Conservation (phyloP, 2,888 invertebrate genomes). For the Erannis defoliaria region DNA sequence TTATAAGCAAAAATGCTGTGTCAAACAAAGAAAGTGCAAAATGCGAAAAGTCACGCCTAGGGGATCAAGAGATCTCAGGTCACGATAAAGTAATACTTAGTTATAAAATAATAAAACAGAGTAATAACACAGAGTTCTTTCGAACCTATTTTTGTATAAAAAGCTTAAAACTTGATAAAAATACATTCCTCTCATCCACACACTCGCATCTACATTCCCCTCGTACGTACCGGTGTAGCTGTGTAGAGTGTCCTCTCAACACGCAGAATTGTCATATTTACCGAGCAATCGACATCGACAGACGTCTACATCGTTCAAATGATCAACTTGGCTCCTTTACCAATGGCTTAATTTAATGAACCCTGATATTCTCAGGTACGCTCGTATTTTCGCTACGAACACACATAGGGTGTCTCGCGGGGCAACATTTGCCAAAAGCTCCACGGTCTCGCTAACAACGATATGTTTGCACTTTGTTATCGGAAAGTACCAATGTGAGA, state of each 20-base stretch:
- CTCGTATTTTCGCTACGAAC: slow-evolving; percentile 11
- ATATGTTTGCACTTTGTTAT: slow-evolving; percentile 36
- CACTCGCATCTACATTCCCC: not conserved
- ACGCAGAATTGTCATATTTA: slow-evolving; percentile 24
- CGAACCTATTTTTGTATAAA: too few species aligned
- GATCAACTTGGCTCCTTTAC: slow-evolving; percentile 2
- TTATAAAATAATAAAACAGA: too few species aligned
- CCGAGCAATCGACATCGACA: slow-evolving; percentile 5
- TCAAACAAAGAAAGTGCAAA: not conserved
- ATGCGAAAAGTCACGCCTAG: too few species aligned
- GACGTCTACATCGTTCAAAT: slow-evolving; percentile 12
- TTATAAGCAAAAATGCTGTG: too few species aligned
- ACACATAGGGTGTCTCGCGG: slow-evolving; percentile 14
- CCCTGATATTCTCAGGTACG: not conserved
- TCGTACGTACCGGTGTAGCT: not conserved
- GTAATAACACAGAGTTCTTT: too few species aligned
- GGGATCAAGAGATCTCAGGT: too few species aligned
- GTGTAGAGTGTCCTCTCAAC: not conserved
- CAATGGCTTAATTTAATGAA: slow-evolving; percentile 11
- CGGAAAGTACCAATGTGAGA: slow-evolving; percentile 12
- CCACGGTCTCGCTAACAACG: slow-evolving; percentile 21
- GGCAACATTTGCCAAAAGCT: slow-evolving; percentile 35
- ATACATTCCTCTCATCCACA: too few species aligned
- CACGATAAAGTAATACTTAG: too few species aligned
- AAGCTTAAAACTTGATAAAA: not conserved